phyloP scores from a whole-genome alignment of 2,113 vertebrate species.

The Sula dactylatra region DNA sequence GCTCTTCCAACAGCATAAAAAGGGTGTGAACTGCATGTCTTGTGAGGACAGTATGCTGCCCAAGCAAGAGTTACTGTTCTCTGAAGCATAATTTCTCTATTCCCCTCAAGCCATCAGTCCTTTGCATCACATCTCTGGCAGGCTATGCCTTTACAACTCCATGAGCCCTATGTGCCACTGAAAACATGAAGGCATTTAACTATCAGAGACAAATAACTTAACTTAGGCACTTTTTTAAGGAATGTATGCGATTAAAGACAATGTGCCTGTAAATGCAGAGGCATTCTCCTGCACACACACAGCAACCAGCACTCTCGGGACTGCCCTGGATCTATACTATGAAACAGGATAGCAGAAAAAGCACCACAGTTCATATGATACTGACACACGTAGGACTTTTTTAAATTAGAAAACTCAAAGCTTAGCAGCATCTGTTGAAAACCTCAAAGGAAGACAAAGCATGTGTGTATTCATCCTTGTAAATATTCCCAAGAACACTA shows the following conservation, averaged over 20 bases:
- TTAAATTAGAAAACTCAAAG: not conserved
- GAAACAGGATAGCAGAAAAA: not conserved
- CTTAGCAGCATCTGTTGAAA: not conserved
- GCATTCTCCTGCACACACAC: not conserved
- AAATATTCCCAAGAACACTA: not conserved
- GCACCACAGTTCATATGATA: not conserved
- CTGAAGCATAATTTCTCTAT: not conserved
- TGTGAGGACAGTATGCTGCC: not conserved
- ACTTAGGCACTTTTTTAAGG: not conserved
- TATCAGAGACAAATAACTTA: not conserved
- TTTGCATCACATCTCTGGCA: not conserved
- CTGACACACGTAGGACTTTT: fast-evolving
- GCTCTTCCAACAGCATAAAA: not conserved
- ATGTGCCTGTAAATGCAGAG: not conserved
- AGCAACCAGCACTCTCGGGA: not conserved
- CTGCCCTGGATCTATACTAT: not conserved
- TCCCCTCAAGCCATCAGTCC: not conserved
- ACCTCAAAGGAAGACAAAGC: not conserved
- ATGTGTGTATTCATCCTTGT: not conserved
- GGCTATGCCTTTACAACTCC: not conserved
- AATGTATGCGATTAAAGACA: not conserved
- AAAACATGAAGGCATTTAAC: not conserved
- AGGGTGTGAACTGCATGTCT: not conserved
- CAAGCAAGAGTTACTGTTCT: not conserved
- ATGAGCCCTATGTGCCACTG: fast-evolving